Evolutionary conservation across 1,140 invertebrate species (phyloP).

Genomic region (Nasonia longicornis): DNA sequence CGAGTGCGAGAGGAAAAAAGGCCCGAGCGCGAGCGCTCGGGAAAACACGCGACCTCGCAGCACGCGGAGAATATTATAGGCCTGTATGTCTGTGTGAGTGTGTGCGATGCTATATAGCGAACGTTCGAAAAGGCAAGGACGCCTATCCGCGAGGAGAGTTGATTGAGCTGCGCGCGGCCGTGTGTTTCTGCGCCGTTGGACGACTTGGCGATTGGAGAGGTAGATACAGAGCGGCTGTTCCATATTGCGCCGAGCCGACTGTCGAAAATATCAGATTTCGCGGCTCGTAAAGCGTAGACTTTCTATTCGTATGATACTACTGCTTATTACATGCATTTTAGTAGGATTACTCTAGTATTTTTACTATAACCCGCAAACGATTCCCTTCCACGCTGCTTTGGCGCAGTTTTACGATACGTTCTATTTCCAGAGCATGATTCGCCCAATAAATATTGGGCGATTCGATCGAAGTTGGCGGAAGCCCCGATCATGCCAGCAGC

Average conservation of each 20-base stretch:
- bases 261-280: neutral
- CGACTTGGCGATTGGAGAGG: neutral
- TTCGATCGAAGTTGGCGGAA: neutral
- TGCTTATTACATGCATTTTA: neutral
- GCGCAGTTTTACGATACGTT: too few species aligned
- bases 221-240: neutral
- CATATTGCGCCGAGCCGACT: neutral
- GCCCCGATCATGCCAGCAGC: neutral
- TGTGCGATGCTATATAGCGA: neutral
- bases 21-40: neutral
- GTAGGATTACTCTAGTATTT: too few species aligned
- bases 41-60: neutral
- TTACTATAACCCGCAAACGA: too few species aligned
- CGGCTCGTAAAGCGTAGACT: neutral
- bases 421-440: neutral
- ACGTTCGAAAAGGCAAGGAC: conserved; percentile 22
- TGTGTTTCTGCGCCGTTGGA: neutral
- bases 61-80: neutral
- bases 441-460: neutral
- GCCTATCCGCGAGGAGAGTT: neutral
- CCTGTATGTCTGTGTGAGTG: too few species aligned
- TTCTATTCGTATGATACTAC: too few species aligned
- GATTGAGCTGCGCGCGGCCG: neutral
- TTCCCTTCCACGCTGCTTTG: too few species aligned
- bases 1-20: neutral